phyloP scores from a whole-genome alignment of 2,888 invertebrate genomes.

The Dasypogon diadema region DNA sequence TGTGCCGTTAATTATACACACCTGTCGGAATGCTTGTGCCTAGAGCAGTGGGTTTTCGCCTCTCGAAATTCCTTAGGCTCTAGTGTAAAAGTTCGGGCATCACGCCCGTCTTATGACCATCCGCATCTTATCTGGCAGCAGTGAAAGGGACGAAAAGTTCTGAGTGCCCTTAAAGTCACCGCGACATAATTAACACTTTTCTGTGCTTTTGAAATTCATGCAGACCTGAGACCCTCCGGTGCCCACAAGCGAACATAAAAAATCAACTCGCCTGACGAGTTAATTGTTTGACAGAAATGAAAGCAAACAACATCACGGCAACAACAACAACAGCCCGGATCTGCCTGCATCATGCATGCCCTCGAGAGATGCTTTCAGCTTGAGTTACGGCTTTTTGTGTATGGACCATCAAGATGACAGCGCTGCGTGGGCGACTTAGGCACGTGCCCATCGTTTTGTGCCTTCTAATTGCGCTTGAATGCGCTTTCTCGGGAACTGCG shows the following conservation, averaged over 20 bases:
- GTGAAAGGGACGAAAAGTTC: not conserved
- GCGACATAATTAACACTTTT: slow-evolving; percentile 45
- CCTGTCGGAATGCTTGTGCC: no score
- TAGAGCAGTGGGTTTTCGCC: no score
- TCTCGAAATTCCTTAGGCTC: no score
- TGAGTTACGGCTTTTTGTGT: slow-evolving; percentile 43
- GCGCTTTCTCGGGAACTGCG: not conserved
- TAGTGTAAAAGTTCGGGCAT: no score
- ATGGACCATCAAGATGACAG: slow-evolving; percentile 33
- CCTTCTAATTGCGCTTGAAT: slow-evolving; percentile 37
- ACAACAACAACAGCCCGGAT: not conserved
- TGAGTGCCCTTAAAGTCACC: slow-evolving; percentile 36
- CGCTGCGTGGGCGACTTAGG: slow-evolving; percentile 37
- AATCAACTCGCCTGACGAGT: slow-evolving; percentile 42
- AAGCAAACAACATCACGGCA: slow-evolving; percentile 40
- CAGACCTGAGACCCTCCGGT: not conserved
- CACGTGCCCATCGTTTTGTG: slow-evolving; percentile 47
- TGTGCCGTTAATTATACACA: slow-evolving; percentile 40
- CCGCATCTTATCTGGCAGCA: not conserved
- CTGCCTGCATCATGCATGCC: slow-evolving; percentile 2
- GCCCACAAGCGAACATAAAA: slow-evolving; percentile 18
- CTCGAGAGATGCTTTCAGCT: slow-evolving; percentile 34
- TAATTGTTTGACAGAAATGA: slow-evolving; percentile 46
- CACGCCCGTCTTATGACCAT: not conserved
- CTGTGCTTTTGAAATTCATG: slow-evolving; percentile 16